These are phyloP conservation scores for Pogona vitticeps DNA, from an alignment of 2,113 vertebrate species.

Conservation along the genomic window DNA sequence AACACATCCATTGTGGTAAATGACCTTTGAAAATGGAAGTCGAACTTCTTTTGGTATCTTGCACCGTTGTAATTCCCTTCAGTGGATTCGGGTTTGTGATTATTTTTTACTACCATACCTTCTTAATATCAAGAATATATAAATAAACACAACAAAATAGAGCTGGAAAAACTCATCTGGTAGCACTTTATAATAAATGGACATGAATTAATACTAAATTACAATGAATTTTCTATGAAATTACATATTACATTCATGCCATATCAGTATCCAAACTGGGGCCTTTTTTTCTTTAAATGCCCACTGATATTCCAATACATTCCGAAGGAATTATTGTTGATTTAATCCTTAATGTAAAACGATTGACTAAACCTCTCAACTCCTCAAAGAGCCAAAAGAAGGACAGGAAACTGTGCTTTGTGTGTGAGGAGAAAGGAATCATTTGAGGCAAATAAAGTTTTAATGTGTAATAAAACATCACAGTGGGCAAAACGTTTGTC, in stretches of 20 bases:
- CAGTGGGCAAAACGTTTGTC: not conserved
- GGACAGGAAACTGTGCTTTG: conserved; percentile 14
- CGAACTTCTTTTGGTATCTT: not conserved
- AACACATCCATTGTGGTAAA: not conserved
- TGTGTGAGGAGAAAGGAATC: not conserved
- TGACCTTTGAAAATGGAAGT: not conserved
- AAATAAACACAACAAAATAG: conserved; percentile 64
- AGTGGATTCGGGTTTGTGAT: not conserved
- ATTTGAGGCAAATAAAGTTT: conserved; percentile 30
- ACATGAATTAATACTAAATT: conserved; percentile 70
- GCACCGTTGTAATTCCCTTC: not conserved
- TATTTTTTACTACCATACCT: conserved; percentile 13
- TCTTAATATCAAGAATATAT: conserved; percentile 14
- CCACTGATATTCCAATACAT: conserved; percentile 53
- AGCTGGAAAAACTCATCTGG: conserved; percentile 58
- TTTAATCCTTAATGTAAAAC: conserved; percentile 17
- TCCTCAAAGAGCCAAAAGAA: conserved; percentile 47
- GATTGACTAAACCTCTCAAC: conserved; percentile 26
- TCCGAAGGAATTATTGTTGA: conserved; percentile 15
- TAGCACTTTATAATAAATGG: conserved; percentile 74
- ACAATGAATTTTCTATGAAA: conserved; percentile 71
- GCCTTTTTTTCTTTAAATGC: conserved; percentile 29
- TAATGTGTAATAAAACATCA: not conserved
- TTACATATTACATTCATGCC: conserved; percentile 72
- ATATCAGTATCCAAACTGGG: conserved; percentile 57